These are phyloP conservation scores for Mus musculus DNA, from an alignment of 2,113 vertebrate species.

Conservation along the genomic window DNA sequence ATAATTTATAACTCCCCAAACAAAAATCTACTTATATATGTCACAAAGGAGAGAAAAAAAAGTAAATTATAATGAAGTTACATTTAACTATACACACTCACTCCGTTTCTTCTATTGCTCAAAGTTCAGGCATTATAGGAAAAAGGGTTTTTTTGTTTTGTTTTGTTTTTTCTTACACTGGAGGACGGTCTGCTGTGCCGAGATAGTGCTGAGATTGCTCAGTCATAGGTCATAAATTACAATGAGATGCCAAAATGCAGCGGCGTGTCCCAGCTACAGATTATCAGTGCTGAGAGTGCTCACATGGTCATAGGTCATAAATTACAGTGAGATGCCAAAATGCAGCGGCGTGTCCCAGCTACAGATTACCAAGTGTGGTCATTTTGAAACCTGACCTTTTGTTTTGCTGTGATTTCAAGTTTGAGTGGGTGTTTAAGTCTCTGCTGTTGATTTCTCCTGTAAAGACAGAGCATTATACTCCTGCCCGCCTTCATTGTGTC, in stretches of 20 bases:
- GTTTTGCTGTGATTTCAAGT: conserved; percentile 53
- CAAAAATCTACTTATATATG: conserved; percentile 52
- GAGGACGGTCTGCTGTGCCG: conserved; percentile 51
- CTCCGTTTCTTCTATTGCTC: conserved; percentile 24
- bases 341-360: conserved; percentile 45
- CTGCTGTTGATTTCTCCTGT: conserved; percentile 57
- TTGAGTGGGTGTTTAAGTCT: conserved; percentile 39
- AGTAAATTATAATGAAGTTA: conserved; percentile 19
- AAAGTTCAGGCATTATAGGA: conserved; percentile 63
- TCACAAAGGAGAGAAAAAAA: conserved; percentile 46
- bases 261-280: conserved; percentile 23
- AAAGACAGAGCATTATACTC: conserved; percentile 39
- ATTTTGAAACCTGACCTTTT: conserved; percentile 67
- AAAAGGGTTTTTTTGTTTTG: background rate
- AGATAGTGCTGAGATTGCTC: conserved; percentile 51
- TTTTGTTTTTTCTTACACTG: background rate
- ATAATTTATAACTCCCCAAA: conserved; percentile 48
- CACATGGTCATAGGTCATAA: conserved; percentile 21
- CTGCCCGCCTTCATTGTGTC: conserved; percentile 46
- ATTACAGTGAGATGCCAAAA: conserved; percentile 71
- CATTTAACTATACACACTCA: conserved; percentile 51
- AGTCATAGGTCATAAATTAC: conserved; percentile 31
- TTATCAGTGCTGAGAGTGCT: conserved; percentile 35
- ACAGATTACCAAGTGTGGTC: background rate
- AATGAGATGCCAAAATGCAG: conserved; percentile 71